Conservation (phyloP, 2,113 vertebrate species). For the Hemiscyllium ocellatum region DNA sequence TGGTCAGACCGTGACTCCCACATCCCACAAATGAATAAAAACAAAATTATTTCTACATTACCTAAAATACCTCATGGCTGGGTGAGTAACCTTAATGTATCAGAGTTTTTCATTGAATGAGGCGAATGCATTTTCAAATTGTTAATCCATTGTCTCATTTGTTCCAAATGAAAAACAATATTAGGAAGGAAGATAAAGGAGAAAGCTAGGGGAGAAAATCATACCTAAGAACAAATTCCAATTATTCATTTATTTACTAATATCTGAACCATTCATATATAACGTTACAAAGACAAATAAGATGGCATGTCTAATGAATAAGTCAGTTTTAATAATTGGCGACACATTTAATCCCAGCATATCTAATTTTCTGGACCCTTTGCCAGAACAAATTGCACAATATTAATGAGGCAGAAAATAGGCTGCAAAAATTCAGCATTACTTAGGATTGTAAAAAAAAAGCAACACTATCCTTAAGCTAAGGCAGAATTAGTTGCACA, state of each 20-base stretch:
- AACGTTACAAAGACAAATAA: neutral
- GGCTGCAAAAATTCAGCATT: neutral
- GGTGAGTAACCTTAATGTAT: too few species aligned
- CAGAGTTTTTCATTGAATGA: too few species aligned
- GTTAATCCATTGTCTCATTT: neutral
- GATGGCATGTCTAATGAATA: neutral
- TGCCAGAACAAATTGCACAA: neutral
- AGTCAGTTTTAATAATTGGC: neutral
- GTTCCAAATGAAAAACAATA: neutral
- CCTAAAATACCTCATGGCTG: too few species aligned
- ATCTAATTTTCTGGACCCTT: constrained; percentile 16
- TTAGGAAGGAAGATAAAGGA: neutral
- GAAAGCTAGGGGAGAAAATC: neutral
- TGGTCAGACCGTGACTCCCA: too few species aligned
- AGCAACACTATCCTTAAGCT: neutral
- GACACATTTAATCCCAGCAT: neutral
- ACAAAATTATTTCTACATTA: too few species aligned
- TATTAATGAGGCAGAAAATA: constrained; percentile 34
- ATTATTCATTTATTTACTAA: neutral
- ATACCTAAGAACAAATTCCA: neutral
- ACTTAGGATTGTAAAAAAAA: constrained; percentile 11
- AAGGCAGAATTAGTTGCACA: neutral
- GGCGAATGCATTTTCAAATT: too few species aligned
- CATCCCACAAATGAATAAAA: too few species aligned
- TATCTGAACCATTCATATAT: neutral